Conservation (phyloP, 2,113 vertebrate species). For the Dermatemys mawii region DNA sequence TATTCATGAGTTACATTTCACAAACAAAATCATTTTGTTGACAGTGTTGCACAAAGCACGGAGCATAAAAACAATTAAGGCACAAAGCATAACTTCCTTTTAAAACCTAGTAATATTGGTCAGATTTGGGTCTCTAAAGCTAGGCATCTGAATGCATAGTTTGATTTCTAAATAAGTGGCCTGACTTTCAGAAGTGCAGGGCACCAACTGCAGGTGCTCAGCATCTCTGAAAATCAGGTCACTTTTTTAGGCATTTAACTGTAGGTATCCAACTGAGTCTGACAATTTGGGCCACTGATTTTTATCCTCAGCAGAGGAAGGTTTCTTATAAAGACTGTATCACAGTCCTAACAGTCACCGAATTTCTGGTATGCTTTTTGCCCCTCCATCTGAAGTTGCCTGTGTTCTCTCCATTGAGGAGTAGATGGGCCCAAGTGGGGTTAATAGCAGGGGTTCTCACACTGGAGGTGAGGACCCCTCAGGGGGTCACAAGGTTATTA, state of each 20-base stretch:
- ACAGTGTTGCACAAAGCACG: background rate
- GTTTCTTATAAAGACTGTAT: background rate
- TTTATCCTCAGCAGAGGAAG: background rate
- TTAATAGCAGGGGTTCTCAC: too few relatives aligned
- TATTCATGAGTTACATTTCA: background rate
- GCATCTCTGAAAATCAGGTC: background rate
- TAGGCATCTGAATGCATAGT: background rate
- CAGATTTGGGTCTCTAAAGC: background rate
- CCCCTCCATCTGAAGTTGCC: accelerated
- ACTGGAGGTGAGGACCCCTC: too few relatives aligned
- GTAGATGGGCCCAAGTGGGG: background rate
- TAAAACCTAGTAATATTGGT: background rate
- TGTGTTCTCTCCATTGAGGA: accelerated
- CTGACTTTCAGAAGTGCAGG: background rate
- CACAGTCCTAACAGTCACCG: background rate
- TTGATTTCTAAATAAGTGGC: background rate
- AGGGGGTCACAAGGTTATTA: too few relatives aligned
- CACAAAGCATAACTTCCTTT: background rate
- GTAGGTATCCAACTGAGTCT: background rate
- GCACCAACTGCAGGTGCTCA: background rate
- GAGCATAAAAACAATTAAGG: background rate
- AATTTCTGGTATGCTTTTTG: accelerated
- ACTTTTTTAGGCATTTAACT: background rate
- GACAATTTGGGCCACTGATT: background rate
- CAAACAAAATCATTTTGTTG: background rate